Conservation (phyloP, 2,797 vertebrate genomes). For the Sebastes hubbsi region DNA sequence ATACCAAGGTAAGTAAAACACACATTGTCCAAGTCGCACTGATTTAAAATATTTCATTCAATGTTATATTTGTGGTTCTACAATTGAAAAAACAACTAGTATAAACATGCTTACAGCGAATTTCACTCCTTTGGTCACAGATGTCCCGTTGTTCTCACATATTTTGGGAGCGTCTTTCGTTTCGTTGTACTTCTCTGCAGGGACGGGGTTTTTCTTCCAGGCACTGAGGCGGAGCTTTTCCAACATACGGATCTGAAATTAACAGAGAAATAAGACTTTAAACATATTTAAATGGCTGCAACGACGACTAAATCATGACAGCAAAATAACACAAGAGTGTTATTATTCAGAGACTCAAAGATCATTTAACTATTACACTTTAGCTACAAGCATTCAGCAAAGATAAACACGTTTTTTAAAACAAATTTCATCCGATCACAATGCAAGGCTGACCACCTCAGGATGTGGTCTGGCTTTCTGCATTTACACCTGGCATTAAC, state of each 20-base stretch:
- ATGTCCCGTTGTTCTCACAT: slow-evolving; percentile 33
- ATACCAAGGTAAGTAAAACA: background rate
- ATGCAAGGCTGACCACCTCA: too few species aligned
- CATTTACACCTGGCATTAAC: background rate
- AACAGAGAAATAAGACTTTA: background rate
- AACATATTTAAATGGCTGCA: background rate
- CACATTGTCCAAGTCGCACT: too few species aligned
- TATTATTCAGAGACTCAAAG: too few species aligned
- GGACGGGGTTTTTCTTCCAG: slow-evolving; percentile 81
- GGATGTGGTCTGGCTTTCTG: background rate
- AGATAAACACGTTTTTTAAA: too few species aligned
- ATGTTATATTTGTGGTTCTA: too few species aligned
- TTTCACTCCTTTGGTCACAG: slow-evolving; percentile 68
- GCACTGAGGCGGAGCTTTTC: slow-evolving; percentile 89
- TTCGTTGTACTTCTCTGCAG: slow-evolving; percentile 59
- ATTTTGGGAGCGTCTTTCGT: slow-evolving; percentile 25
- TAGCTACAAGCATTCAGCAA: background rate
- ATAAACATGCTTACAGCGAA: slow-evolving; percentile 78
- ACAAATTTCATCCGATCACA: too few species aligned
- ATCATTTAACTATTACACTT: background rate
- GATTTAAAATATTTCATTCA: too few species aligned
- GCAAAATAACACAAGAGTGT: background rate
- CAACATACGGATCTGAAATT: slow-evolving; percentile 81
- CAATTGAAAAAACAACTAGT: background rate
- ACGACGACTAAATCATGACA: background rate